These are phyloP conservation scores for Ormyrus thymus DNA, from an alignment of 2,888 invertebrate genomes.

Conservation along the genomic window DNA sequence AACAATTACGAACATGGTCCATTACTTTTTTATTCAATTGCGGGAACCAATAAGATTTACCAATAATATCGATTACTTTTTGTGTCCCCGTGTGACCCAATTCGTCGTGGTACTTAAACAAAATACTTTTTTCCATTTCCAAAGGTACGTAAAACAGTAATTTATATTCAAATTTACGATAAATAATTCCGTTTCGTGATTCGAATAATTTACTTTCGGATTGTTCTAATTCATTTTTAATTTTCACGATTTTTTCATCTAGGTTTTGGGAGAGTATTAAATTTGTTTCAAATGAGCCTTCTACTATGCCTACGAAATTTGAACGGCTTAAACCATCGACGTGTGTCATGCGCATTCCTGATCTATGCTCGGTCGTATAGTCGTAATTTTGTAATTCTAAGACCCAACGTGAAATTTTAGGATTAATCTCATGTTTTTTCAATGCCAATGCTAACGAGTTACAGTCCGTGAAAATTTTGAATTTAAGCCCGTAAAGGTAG, in stretches of 20 bases:
- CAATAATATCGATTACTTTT: constrained; percentile 47
- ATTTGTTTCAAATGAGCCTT: constrained; percentile 26
- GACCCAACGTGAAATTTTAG: constrained; percentile 63
- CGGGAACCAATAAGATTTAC: constrained; percentile 58
- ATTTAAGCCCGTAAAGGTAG: constrained; percentile 60
- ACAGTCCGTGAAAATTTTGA: constrained; percentile 35
- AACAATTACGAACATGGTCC: constrained; percentile 53
- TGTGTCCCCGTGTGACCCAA: constrained; percentile 57
- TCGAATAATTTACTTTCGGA: constrained; percentile 10
- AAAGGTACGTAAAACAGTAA: constrained; percentile 34
- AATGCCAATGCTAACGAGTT: constrained; percentile 58
- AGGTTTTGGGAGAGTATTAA: background rate
- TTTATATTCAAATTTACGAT: constrained; percentile 21
- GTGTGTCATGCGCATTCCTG: constrained; percentile 58
- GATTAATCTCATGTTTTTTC: constrained; percentile 62
- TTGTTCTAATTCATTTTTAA: no score
- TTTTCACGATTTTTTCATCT: background rate
- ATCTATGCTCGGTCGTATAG: constrained; percentile 59
- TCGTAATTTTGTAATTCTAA: constrained; percentile 59
- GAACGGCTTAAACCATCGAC: constrained; percentile 60
- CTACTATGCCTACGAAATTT: constrained; percentile 9
- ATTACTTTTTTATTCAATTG: constrained; percentile 52
- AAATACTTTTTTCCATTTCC: constrained; percentile 32
- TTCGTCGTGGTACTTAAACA: constrained; percentile 53
- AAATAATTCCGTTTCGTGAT: constrained; percentile 35